Conservation (phyloP, 1,140 invertebrate species). For the Trichomalopsis sarcophagae region DNA sequence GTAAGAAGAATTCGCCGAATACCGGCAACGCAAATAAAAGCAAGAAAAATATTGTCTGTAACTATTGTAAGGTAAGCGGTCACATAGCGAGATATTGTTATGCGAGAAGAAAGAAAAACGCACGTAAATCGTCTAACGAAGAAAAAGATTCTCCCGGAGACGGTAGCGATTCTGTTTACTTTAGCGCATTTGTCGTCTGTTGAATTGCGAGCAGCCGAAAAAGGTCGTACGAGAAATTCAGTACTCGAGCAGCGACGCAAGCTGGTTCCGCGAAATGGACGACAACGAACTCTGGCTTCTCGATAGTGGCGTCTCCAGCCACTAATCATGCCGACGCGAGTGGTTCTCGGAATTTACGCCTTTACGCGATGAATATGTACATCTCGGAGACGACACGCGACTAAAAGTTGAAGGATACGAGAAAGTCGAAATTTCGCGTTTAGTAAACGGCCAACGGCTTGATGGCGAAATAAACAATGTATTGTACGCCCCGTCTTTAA, state of each 20-base stretch:
- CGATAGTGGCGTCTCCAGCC: conserved; percentile 55
- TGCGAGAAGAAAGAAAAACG: neutral
- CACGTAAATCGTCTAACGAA: neutral
- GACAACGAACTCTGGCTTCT: conserved; percentile 51
- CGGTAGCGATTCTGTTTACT: neutral
- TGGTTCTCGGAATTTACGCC: conserved; percentile 54
- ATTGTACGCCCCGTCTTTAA: neutral
- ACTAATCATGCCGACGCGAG: conserved; percentile 55
- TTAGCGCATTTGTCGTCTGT: conserved; percentile 3
- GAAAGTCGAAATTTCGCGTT: conserved; percentile 52
- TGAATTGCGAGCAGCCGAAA: neutral
- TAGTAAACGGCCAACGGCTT: conserved; percentile 51
- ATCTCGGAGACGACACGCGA: too few relatives aligned
- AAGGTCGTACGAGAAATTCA: neutral
- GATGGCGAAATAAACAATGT: conserved; percentile 16
- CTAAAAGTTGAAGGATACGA: too few relatives aligned
- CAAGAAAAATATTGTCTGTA: conserved; percentile 7
- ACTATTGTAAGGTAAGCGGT: conserved; percentile 15
- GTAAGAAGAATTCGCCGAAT: neutral
- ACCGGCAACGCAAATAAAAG: neutral
- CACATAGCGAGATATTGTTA: conserved; percentile 1
- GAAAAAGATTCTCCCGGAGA: neutral
- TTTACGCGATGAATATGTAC: conserved; percentile 45
- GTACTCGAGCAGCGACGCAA: neutral
- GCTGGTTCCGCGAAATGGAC: conserved; percentile 9